Conservation (phyloP, 2,113 vertebrate species). For the Hemiscyllium ocellatum region DNA sequence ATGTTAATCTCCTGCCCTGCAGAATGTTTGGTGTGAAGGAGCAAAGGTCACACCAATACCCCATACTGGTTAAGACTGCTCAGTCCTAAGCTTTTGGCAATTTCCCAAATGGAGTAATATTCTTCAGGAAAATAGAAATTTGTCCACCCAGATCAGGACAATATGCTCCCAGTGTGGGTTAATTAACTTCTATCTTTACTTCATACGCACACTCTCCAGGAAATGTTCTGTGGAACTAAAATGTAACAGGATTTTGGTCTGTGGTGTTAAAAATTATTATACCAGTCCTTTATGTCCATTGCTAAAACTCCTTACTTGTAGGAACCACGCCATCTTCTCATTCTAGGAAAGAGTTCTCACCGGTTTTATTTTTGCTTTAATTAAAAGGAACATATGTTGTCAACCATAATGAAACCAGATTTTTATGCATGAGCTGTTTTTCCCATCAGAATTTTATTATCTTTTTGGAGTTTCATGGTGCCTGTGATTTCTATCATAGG, state of each 20-base stretch:
- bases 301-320: neutral
- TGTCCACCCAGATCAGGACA: slow-evolving; percentile 17
- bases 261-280: neutral
- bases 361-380: neutral
- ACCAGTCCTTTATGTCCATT: neutral
- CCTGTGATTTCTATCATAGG: neutral
- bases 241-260: slow-evolving; percentile 21
- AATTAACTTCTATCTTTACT: slow-evolving; percentile 3
- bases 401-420: neutral
- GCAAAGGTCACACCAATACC: neutral
- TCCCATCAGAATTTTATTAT: neutral
- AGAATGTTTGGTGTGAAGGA: neutral
- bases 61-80: slow-evolving; percentile 11
- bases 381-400: neutral
- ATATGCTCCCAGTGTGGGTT: neutral
- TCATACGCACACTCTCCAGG: slow-evolving; percentile 2
- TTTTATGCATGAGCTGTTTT: neutral
- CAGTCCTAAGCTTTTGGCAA: slow-evolving; percentile 17
- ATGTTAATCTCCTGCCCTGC: slow-evolving; percentile 25
- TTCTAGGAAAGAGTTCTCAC: neutral
- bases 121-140: neutral
- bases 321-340: neutral
- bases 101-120: neutral
- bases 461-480: neutral
- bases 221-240: neutral